Evolutionary conservation across 1,140 invertebrate genomes (phyloP).

Genomic region (Calliopsis andreniformis): DNA sequence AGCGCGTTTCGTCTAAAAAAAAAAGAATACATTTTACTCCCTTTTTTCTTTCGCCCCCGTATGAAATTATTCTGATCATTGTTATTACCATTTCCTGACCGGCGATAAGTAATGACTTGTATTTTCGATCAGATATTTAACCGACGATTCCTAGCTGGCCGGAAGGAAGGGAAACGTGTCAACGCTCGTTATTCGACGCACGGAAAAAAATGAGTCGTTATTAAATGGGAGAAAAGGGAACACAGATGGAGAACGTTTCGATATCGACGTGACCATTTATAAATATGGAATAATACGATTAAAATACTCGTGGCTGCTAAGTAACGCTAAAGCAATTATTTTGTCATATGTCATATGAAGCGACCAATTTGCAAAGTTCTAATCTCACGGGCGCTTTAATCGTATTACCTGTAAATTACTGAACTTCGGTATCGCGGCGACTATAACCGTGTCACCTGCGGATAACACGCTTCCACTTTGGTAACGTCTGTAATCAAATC

Average conservation of each 20-base stretch:
- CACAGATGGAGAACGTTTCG: neutral
- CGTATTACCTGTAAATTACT: slow-evolving; percentile 32
- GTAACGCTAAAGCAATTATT: slow-evolving; percentile 16
- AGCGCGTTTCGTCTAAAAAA: slow-evolving; percentile 11
- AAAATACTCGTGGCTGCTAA: neutral
- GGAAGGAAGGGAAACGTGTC: neutral
- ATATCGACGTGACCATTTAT: neutral
- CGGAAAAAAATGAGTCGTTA: neutral
- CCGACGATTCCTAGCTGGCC: neutral
- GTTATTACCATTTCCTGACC: slow-evolving; percentile 44
- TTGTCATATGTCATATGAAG: slow-evolving; percentile 17
- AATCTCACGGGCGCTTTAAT: slow-evolving; percentile 40
- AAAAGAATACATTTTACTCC: slow-evolving; percentile 8
- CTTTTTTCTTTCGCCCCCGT: neutral
- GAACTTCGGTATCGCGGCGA: slow-evolving; percentile 26
- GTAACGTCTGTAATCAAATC: slow-evolving; percentile 15
- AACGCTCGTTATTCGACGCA: neutral
- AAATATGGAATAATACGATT: neutral
- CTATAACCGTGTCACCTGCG: slow-evolving; percentile 30
- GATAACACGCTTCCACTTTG: slow-evolving; percentile 27
- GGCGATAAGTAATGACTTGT: slow-evolving; percentile 29
- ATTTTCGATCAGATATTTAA: slow-evolving; percentile 3
- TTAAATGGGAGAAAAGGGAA: neutral
- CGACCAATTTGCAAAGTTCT: slow-evolving; percentile 39
- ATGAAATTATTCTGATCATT: slow-evolving; percentile 45